A percentile compares a stretch with the other conserved stretches of the same genome.
phyloP scores from a whole-genome alignment of 2,797 vertebrate species.

The Mus minutoides region DNA sequence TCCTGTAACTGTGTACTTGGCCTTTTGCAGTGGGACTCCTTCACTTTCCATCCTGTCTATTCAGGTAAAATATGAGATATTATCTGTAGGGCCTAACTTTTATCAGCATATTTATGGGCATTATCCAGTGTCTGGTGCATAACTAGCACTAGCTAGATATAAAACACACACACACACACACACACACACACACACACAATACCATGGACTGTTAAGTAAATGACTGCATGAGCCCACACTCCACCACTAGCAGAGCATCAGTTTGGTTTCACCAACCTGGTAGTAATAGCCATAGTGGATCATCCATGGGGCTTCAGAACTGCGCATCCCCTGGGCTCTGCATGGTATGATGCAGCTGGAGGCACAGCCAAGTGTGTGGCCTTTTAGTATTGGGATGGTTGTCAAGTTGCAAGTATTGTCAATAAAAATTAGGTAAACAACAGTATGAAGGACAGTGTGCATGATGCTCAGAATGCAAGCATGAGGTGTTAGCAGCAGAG shows the following conservation, averaged over 20 bases:
- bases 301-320: background rate
- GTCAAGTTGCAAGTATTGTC: slow-evolving; percentile 14
- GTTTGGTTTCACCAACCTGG: background rate
- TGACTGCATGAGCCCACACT: background rate
- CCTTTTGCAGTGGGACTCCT: background rate
- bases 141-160: background rate
- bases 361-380: background rate
- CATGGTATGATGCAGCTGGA: background rate
- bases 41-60: background rate
- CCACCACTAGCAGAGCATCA: background rate
- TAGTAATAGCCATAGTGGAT: background rate
- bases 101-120: background rate
- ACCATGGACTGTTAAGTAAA: background rate
- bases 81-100: background rate
- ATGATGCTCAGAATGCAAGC: slow-evolving; percentile 40
- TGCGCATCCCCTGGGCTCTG: background rate
- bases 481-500: background rate
- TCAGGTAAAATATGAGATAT: background rate
- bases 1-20: background rate
- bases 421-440: slow-evolving; percentile 27
- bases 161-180: background rate
- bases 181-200: background rate
- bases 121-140: background rate
- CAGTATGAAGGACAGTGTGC: background rate
- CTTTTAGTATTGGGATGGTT: slow-evolving; percentile 26